phyloP scores from a whole-genome alignment of 2,888 invertebrate species.

The Leucoptera coffeella region DNA sequence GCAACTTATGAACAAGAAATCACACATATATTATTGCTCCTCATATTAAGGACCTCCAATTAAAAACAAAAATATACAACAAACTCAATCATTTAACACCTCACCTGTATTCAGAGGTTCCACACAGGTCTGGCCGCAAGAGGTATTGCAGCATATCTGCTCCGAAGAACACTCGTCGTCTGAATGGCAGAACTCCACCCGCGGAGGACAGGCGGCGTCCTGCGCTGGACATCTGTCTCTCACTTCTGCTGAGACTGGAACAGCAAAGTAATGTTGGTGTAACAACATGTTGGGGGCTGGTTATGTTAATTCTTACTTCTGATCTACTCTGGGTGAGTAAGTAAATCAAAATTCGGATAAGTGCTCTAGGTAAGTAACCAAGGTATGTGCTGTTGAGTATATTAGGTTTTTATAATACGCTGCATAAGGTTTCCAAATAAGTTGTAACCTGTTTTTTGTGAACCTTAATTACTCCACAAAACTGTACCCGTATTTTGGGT shows the following conservation, averaged over 20 bases:
- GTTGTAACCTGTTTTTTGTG: no score
- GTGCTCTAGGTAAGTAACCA: background rate
- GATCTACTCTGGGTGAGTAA: background rate
- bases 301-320: background rate
- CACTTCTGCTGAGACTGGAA: constrained; percentile 18
- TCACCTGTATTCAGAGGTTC: constrained; percentile 59
- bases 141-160: constrained; percentile 62
- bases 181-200: constrained; percentile 50
- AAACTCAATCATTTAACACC: constrained; percentile 1
- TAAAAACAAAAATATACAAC: no score
- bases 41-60: no score
- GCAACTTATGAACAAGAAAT: no score
- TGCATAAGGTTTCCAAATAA: no score
- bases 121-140: constrained; percentile 57
- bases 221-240: constrained; percentile 36
- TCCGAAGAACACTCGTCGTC: constrained; percentile 57
- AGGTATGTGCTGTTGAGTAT: background rate
- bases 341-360: background rate
- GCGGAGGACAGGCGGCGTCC: constrained; percentile 46
- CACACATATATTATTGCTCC: no score
- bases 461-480: no score
- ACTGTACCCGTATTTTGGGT: no score
- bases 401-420: no score
- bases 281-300: no score
- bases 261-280: no score